A percentile compares a stretch with the other conserved stretches of the same genome.
These are phyloP conservation scores for Nasonia longicornis DNA, from an alignment of 1,140 invertebrate genomes.

Conservation along the genomic window DNA sequence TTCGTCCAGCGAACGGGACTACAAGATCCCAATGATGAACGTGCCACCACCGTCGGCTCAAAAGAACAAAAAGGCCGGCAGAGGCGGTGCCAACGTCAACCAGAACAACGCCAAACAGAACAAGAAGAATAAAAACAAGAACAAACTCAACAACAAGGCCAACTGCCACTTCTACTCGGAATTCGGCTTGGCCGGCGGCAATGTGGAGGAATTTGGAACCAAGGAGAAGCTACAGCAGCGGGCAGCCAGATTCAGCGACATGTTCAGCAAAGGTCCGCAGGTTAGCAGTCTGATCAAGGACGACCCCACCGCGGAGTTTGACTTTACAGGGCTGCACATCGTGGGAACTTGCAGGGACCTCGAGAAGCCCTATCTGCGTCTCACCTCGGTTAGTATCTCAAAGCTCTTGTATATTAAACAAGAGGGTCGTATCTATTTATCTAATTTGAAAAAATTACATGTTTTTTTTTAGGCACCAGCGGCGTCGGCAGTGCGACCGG, in stretches of 20 bases:
- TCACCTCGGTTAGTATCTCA: slow-evolving; percentile 79
- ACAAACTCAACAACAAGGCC: slow-evolving; percentile 72
- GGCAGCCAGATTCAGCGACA: slow-evolving; percentile 84
- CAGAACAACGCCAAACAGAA: slow-evolving; percentile 55
- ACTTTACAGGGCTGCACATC: slow-evolving; percentile 87
- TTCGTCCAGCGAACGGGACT: slow-evolving; percentile 62
- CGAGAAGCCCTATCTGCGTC: slow-evolving; percentile 93
- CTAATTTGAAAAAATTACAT: slow-evolving; percentile 8
- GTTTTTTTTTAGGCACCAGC: slow-evolving; percentile 83
- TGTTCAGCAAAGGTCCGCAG: neutral
- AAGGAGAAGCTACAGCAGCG: slow-evolving; percentile 84
- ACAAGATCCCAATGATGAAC: slow-evolving; percentile 51
- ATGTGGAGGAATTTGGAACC: slow-evolving; percentile 75
- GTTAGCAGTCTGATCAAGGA: slow-evolving; percentile 68
- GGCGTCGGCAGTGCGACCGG: slow-evolving; percentile 89
- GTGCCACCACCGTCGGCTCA: neutral
- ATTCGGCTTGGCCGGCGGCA: slow-evolving; percentile 72
- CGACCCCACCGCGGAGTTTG: slow-evolving; percentile 77
- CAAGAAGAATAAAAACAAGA: slow-evolving; percentile 66
- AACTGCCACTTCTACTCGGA: slow-evolving; percentile 79
- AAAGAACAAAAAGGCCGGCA: slow-evolving; percentile 58
- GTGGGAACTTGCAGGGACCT: slow-evolving; percentile 92
- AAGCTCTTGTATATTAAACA: neutral
- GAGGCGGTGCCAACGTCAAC: slow-evolving; percentile 27
- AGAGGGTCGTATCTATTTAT: neutral